phyloP scores from a whole-genome alignment of 1,140 invertebrate genomes.

The Lordiphosa mommai region DNA sequence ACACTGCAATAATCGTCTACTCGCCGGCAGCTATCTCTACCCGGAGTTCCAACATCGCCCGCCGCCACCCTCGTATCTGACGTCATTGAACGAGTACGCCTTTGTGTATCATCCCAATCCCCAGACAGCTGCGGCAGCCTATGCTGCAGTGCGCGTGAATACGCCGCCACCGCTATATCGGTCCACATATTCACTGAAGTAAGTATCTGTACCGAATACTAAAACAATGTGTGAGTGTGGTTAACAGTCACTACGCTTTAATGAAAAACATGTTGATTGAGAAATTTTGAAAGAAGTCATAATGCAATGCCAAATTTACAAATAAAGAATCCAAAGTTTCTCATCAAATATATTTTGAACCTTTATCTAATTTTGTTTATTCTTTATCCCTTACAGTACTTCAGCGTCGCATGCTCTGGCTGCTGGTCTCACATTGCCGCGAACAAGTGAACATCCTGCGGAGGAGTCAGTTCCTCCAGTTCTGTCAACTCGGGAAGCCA shows the following conservation, averaged over 20 bases:
- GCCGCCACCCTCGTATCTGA: constrained; percentile 73
- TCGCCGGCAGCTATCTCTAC: constrained; percentile 59
- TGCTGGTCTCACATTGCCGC: constrained; percentile 19
- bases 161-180: constrained; percentile 73
- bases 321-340: too few species aligned
- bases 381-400: constrained; percentile 16
- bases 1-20: constrained; percentile 61
- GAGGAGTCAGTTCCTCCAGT: constrained; percentile 23
- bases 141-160: constrained; percentile 45
- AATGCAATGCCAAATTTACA: too few species aligned
- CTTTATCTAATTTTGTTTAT: not conserved
- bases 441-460: constrained; percentile 26
- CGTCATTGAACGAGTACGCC: constrained; percentile 68
- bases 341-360: constrained; percentile 3
- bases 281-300: too few species aligned
- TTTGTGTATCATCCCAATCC: constrained; percentile 54
- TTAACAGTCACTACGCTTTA: too few species aligned
- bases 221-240: too few species aligned
- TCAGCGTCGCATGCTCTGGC: constrained; percentile 16
- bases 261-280: too few species aligned
- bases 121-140: constrained; percentile 29
- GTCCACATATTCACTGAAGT: constrained; percentile 71
- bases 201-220: constrained; percentile 5
- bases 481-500: constrained; percentile 11
- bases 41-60: constrained; percentile 73